phyloP scores from a whole-genome alignment of 1,140 invertebrate species.

The Brachionus calyciflorus region DNA sequence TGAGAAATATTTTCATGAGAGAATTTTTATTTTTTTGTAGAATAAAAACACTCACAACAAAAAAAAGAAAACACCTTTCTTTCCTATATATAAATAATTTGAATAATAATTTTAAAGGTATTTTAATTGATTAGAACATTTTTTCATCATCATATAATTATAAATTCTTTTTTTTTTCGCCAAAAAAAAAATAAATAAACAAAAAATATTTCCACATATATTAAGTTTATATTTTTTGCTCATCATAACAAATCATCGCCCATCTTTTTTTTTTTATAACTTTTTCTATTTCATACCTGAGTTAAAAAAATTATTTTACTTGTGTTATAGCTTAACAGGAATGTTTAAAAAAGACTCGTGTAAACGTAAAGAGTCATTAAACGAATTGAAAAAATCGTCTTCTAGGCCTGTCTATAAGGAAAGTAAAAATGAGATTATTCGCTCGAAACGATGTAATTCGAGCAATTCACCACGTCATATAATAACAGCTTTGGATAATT shows the following conservation, averaged over 20 bases:
- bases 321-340: too few species aligned
- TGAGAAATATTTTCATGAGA: too few species aligned
- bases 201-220: background rate
- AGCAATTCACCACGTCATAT: constrained; percentile 2
- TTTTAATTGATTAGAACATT: constrained; percentile 46
- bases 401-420: background rate
- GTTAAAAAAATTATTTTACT: too few species aligned
- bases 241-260: too few species aligned
- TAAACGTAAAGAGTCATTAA: background rate
- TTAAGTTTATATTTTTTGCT: too few species aligned
- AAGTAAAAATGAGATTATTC: background rate
- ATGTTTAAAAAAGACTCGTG: background rate
- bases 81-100: background rate
- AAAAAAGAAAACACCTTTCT: background rate
- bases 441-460: background rate
- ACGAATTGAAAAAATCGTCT: background rate
- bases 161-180: too few species aligned
- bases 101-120: constrained; percentile 24
- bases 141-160: background rate
- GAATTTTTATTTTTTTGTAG: background rate
- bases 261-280: too few species aligned
- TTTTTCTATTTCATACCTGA: too few species aligned
- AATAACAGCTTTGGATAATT: constrained; percentile 1
- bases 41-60: background rate
- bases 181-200: background rate